phyloP scores from a whole-genome alignment of 2,888 invertebrate genomes.

The Pyrrhia umbra region DNA sequence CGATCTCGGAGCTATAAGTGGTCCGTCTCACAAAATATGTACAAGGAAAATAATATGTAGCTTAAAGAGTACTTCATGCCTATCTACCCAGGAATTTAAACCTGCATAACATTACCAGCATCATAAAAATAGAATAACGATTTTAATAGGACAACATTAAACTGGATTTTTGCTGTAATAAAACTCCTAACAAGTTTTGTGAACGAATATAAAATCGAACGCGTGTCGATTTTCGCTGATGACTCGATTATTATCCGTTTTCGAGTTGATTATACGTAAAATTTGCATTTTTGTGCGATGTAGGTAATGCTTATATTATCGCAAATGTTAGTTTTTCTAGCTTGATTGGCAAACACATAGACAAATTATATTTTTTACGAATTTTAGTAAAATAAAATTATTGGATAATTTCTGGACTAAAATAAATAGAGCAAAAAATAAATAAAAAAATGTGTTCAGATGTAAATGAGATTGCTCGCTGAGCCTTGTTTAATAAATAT shows the following conservation, averaged over 20 bases:
- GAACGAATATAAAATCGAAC: constrained; percentile 11
- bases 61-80: constrained; percentile 3
- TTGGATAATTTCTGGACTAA: no score
- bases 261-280: constrained; percentile 11
- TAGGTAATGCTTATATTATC: not conserved
- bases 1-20: no score
- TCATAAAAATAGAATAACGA: constrained; percentile 11
- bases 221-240: constrained; percentile 23
- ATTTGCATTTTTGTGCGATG: constrained; percentile 25
- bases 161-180: constrained; percentile 4
- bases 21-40: constrained; percentile 5
- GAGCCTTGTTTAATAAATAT: constrained; percentile 12
- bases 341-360: no score
- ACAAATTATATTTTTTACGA: no score
- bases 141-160: constrained; percentile 36
- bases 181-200: constrained; percentile 25
- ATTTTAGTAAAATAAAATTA: no score
- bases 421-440: no score
- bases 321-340: not conserved
- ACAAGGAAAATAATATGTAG: constrained; percentile 8
- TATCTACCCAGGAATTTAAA: constrained; percentile 6
- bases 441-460: not conserved
- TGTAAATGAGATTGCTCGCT: not conserved
- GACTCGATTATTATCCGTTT: constrained; percentile 27
- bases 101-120: constrained; percentile 1